Evolutionary conservation across 2,113 vertebrate species (phyloP), one percentile per base, ranked within the genome.

Genomic region (Oenanthe melanoleuca): DNA sequence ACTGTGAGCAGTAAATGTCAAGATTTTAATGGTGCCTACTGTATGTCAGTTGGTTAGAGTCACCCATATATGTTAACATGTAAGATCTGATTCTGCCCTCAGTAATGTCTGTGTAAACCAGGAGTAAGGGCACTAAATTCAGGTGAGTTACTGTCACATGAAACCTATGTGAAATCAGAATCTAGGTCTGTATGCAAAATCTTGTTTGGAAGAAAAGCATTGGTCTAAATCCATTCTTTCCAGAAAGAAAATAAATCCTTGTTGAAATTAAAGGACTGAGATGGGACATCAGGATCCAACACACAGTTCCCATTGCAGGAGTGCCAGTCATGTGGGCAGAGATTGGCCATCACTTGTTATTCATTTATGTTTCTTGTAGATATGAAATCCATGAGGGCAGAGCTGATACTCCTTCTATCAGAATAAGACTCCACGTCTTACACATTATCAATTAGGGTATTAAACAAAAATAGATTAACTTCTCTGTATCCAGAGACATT

Each of bases 1-100:
- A 74, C 90, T 81, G 60, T 61, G 77, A 93, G 92, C 92, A 90
- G 90, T 96, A 97, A 96, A 97, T 97, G 88, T 97, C 96, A 95
- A 81, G 86, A 90, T 96, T 96, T 96, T 97, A 96, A 95, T 90
- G 90, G 90, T 88, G 33, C 61, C 83, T 93, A 97, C 90, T 92
- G 92, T 94, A 96, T 81, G 80, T 28, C 88, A 86, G 72, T 95
- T 93, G 92, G 53, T 95, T 90, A 74, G 83, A 95, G 90, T 92
- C 75, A 94, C 72, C 21, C 25, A n/a, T 88, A 77, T 60, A 49
- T 57, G 79, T 86, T 93, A 80, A 92, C 67, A 75, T 61, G 13
- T 57, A 86, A 86, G 88, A 59, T 69, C 53, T 78, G 65, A 84
- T 88, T 90, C 89, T 87, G 44, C 26, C 77, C 11, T 74, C 52